These are phyloP conservation scores for Xestoiulus laeticollis DNA, from an alignment of 2,888 invertebrate genomes.

Conservation along the genomic window DNA sequence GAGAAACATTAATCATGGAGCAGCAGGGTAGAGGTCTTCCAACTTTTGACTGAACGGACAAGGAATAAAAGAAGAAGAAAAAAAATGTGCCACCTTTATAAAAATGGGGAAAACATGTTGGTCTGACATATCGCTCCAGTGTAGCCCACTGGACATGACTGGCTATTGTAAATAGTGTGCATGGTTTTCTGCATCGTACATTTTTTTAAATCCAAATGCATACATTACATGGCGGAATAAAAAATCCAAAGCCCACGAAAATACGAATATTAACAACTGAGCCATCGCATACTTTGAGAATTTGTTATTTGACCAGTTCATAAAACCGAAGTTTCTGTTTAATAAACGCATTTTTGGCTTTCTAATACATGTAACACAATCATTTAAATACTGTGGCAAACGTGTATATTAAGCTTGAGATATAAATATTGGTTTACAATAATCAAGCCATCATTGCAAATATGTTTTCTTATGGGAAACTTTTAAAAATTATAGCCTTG, in stretches of 20 bases:
- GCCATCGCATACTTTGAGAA: too few species aligned
- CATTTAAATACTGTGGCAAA: too few species aligned
- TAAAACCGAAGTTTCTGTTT: too few species aligned
- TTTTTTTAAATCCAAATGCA: neutral
- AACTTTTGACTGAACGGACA: conserved; percentile 17
- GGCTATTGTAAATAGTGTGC: neutral
- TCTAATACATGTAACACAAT: too few species aligned
- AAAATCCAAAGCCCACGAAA: neutral
- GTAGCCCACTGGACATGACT: conserved; percentile 18
- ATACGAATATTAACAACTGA: neutral
- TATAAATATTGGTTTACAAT: too few species aligned
- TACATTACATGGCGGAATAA: too few species aligned
- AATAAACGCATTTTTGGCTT: too few species aligned
- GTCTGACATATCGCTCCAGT: neutral
- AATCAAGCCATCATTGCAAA: too few species aligned
- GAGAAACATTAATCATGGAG: conserved; percentile 49
- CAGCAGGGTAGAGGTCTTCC: conserved; percentile 18
- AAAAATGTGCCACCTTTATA: neutral
- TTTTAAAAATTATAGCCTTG: too few species aligned
- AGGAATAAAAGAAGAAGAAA: neutral
- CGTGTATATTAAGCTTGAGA: too few species aligned
- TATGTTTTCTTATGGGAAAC: too few species aligned
- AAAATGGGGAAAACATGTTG: conserved; percentile 5
- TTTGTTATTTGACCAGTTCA: too few species aligned
- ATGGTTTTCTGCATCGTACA: neutral